phyloP scores from a whole-genome alignment of 2,888 invertebrate genomes.

The Scaptomyza parva region DNA sequence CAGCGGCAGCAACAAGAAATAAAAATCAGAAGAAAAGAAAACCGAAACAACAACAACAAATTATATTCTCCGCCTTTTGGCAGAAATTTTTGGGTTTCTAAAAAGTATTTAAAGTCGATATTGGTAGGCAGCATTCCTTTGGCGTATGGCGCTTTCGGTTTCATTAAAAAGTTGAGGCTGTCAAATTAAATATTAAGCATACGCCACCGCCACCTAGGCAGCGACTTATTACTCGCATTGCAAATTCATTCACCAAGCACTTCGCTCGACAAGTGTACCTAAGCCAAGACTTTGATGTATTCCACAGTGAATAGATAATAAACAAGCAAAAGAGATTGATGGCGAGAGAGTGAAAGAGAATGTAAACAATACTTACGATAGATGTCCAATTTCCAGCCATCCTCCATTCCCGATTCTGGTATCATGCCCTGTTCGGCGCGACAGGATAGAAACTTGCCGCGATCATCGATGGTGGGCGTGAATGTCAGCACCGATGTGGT shows the following conservation, averaged over 20 bases:
- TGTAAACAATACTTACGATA: constrained; percentile 89
- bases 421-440: constrained; percentile 91
- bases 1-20: constrained; percentile 6
- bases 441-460: constrained; percentile 91
- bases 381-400: constrained; percentile 92
- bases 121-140: constrained; percentile 13
- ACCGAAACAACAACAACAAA: constrained; percentile 19
- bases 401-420: constrained; percentile 90
- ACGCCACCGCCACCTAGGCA: constrained; percentile 49
- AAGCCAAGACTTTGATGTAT: constrained; percentile 45
- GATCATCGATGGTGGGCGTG: constrained; percentile 92
- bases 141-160: constrained; percentile 47
- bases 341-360: not conserved
- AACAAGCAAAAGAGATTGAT: constrained; percentile 4
- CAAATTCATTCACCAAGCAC: constrained; percentile 23
- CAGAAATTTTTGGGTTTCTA: constrained; percentile 39
- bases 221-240: not conserved
- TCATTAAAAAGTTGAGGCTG: constrained; percentile 70
- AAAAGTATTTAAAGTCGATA: constrained; percentile 61
- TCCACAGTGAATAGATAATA: constrained; percentile 20
- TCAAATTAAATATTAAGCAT: constrained; percentile 71
- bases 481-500: constrained; percentile 92
- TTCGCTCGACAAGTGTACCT: not conserved
- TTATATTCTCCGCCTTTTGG: constrained; percentile 46
- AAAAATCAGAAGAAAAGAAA: constrained; percentile 8